Base-by-base conservation (phyloP, 1,140 invertebrate genomes). In the Diachasmimorpha longicaudata region DNA sequence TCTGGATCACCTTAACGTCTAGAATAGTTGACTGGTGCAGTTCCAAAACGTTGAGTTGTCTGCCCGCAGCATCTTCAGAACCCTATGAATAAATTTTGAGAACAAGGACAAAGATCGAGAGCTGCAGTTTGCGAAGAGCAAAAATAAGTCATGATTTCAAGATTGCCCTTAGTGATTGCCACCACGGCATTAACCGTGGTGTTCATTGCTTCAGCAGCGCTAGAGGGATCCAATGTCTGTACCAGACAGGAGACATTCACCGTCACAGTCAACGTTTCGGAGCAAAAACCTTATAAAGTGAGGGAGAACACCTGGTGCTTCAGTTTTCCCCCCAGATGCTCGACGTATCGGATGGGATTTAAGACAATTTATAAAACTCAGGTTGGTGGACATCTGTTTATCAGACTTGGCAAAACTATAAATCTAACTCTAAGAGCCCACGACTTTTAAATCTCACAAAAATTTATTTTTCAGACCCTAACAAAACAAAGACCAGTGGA, bases 271-370 rank as follows among this genome's bases (percentile, higher is more conserved):
- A 91, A 90, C 79, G 92, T 95, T 42, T 93, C 94, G 0, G 94
- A 95, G 84, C 88, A 93, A 81, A 93, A 95, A 85, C 94, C 95
- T 0, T 95, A 95, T 80, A 94, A 96, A 87, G 92, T 94, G 46
- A 91, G 94, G 63, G 93, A 93, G 73, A 94, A 93, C 78, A 92
- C 91, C 0, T 97, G 94, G 93, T 97, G 96, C 88, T 90, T 96
- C 8, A 94, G 92, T 81, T 90, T 97, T 42, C 96, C 96, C 37
- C 95, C 95, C 13, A 90, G 93, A 83, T 98, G 96, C 87, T 95
- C 95, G 44, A 95, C 93, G 83, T 97, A 96, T 85, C 94, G 92
- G 82, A 93, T 96, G 36, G 92, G 93, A 75, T 93, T 94, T 79
- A 92, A 92, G 79, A 91, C 92, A 14, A 91, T 94, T 1, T 93